Evolutionary conservation across 2,888 invertebrate genomes (phyloP), one percentile per base, ranked within the genome.

Genomic region (Rambutsinella grinnellia): DNA sequence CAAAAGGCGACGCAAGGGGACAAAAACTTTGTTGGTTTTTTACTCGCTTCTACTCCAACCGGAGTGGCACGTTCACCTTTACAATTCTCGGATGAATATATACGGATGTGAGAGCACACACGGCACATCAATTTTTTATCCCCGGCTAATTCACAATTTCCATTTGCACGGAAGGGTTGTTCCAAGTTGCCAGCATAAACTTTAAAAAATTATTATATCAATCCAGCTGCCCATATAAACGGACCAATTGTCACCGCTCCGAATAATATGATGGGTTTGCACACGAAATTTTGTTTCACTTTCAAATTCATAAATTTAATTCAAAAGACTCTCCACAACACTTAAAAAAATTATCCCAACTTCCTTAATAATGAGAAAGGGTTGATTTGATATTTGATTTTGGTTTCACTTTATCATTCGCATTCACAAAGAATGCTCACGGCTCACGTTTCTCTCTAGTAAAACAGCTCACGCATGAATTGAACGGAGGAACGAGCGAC

Each of bases 401-500:
- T n/a, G n/a, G n/a, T n/a, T n/a, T n/a, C n/a, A n/a, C n/a, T n/a
- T n/a, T n/a, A n/a, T n/a, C n/a, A n/a, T n/a, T n/a, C n/a, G n/a
- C n/a, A n/a, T n/a, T n/a, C n/a, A n/a, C n/a, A 8, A 36, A 36
- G 36, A 36, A 36, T 36, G 36, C 36, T 36, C 36, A 36, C 36
- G 36, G 5, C 13, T 36, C 36, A 13, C 36, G 36, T 36, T 36
- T 13, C 36, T 5, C 13, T 13, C 6, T 36, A 36, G 6, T 36
- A 36, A 36, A 36, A 36, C 36, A 36, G 36, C 17, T 36, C 36
- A 36, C 36, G 36, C 36, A 36, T 23, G 66, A 66, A 66, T 13
- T 56, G 3, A 61, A 49, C 21, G 26, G 2, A 28, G 57, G 13
- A 27, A 27, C 54, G 61, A 70, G 70, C 70, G 70, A 63, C 70